Evolutionary conservation across 2,797 vertebrate genomes (phyloP), one percentile per base, ranked within the genome.

Genomic region (Glossophaga mutica): DNA sequence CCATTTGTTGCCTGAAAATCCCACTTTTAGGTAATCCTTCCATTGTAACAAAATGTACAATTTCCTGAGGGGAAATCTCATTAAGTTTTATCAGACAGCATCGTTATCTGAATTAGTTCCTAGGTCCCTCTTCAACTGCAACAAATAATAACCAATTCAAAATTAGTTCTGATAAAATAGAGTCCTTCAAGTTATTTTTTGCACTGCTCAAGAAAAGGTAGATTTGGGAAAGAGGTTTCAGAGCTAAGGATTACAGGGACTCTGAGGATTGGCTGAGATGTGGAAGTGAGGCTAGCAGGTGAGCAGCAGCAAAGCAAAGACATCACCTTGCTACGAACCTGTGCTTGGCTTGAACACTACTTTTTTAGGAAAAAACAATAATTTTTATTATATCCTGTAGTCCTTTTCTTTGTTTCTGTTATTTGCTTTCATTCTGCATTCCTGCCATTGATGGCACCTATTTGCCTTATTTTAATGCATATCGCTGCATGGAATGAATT

Each of bases 51-150:
- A 32, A 86, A 44, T 65, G 24, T 50, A 59, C 44, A 74, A 0
- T 81, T 68, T 94, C 78, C 88, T 68, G 39, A 92, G 46, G 73
- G 34, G n/a, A 84, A 78, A 82, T 57, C 11, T 83, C 55, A 87
- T 67, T 78, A 82, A 89, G 24, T 22, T 95, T 87, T 84, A 84
- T 79, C 39, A 55, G 39, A 78, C 57, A 67, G 71, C 52, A 84
- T 95, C 32, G 18, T 84, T 83, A 70, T 44, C 6, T 39, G 62
- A 84, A 96, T 90, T 92, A 94, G 77, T 90, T 88, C 19, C 34
- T 86, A 9, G 16, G 29, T 26, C 19, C 1, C 50, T 9, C 78
- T 87, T 57, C 90, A 76, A 83, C 42, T 84, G 91, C 34, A 94
- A 65, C 71, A 84, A 90, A 44, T 70, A 76, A 34, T 24, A 90